Evolutionary conservation across 2,113 vertebrate species (phyloP), one percentile per base, ranked within the genome.

Genomic region (Oncorhynchus clarkii): DNA sequence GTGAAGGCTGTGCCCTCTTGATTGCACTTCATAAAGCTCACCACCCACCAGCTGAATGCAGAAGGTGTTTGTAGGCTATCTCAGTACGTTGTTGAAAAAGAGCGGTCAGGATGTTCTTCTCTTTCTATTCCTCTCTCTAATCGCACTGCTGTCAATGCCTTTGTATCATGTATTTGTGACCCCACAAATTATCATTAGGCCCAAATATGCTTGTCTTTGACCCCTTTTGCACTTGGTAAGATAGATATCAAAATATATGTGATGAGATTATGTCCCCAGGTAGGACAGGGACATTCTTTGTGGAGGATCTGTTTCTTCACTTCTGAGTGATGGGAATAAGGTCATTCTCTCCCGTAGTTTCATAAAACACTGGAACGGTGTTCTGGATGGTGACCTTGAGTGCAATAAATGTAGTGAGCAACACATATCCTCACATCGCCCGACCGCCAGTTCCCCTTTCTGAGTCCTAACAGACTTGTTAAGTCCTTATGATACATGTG

Each of bases 381-480:
- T 70, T 73, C 22, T 64, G 27, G 31, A 69, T 59, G 70, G 29
- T 2, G 11, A 78, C 67, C 60, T 67, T 74, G 75, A 73, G 54
- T 34, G 24, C 66, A 57, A 80, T 48, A 68, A 75, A 75, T 73
- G 62, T 29, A 2, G 4, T 73, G 66, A 74, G 71, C 34, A 39
- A 68, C 75, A 78, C 62, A 29, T 11, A 54, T 34, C n/a, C 26
- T 48, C 59, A 8, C 67, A 70, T 73, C 13, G 48, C 6, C 29
- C 54, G 64, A 22, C 39, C 24, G 66, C 16, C 12, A 73, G n/a
- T 14, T 70, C 9, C 49, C 34, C 67, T 62, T 26, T 71, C 39
- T 51, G 24, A n/a, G 72, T 24, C 31, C 45, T 3, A 39, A 29
- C 45, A 2, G 54, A 22, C 66, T 34, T 34, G 8, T 59, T 22